A percentile compares a stretch with the other conserved stretches of the same genome.
Conservation (phyloP, 2,888 invertebrate genomes). For the Nymphalis polychloros region DNA sequence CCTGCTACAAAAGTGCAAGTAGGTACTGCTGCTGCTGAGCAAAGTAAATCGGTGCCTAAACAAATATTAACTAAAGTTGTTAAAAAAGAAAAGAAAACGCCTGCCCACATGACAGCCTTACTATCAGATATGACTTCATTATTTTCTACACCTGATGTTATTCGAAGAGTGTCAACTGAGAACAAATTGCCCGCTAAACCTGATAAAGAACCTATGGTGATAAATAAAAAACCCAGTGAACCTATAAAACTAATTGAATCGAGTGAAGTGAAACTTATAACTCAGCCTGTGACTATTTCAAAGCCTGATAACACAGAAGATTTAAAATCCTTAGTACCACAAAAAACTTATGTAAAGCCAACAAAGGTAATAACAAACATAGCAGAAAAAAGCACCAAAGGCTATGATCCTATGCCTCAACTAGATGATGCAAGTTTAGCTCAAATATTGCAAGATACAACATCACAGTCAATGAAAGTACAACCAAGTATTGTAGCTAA, state of each 20-base stretch:
- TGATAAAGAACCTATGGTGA: slow-evolving; percentile 66
- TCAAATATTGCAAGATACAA: slow-evolving; percentile 74
- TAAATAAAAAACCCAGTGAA: slow-evolving; percentile 49
- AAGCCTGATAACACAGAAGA: slow-evolving; percentile 48
- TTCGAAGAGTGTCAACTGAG: slow-evolving; percentile 84
- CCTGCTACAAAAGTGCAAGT: slow-evolving; percentile 49
- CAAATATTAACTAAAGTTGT: slow-evolving; percentile 56
- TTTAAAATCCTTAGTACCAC: slow-evolving; percentile 44
- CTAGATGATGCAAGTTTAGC: slow-evolving; percentile 76
- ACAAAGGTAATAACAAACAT: slow-evolving; percentile 50
- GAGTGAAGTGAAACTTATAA: slow-evolving; percentile 42
- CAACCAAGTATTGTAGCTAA: slow-evolving; percentile 58
- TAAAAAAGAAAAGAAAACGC: slow-evolving; percentile 82
- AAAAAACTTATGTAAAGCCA: slow-evolving; percentile 56
- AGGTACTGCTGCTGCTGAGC: slow-evolving; percentile 47
- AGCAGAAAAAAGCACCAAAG: slow-evolving; percentile 59
- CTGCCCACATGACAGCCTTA: slow-evolving; percentile 80
- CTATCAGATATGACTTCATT: slow-evolving; percentile 85
- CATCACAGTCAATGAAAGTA: slow-evolving; percentile 56
- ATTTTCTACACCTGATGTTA: slow-evolving; percentile 90
- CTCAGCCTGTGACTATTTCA: slow-evolving; percentile 38
- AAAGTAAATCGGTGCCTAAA: slow-evolving; percentile 72
- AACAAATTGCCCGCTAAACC: slow-evolving; percentile 72
- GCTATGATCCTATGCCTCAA: slow-evolving; percentile 71
- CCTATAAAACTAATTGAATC: slow-evolving; percentile 43